Evolutionary conservation across 2,113 vertebrate genomes (phyloP).

Genomic region (Circaetus gallicus): DNA sequence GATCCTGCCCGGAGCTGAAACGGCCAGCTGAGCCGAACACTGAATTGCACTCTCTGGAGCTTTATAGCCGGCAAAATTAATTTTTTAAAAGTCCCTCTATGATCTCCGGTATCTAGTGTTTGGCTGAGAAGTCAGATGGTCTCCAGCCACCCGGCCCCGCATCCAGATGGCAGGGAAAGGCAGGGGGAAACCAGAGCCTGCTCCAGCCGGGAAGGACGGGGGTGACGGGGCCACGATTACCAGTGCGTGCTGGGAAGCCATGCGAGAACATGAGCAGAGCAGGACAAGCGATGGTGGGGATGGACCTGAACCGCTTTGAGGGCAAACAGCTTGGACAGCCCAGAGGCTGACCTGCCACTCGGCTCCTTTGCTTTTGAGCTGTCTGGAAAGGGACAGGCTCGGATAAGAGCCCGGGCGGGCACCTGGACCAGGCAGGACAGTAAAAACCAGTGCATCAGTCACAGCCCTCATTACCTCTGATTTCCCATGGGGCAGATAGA

Average conservation of each 20-base stretch:
- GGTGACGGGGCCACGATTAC: background rate
- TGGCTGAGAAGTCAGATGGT: slow-evolving; percentile 3
- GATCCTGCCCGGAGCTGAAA: accelerated
- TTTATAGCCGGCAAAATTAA: background rate
- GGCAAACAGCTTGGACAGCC: background rate
- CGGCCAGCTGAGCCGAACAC: background rate
- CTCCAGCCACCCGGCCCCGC: background rate
- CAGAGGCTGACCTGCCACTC: background rate
- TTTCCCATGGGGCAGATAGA: background rate
- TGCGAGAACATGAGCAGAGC: accelerated
- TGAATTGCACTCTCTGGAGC: background rate
- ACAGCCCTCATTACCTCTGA: background rate
- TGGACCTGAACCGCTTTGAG: accelerated
- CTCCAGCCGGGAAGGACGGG: background rate
- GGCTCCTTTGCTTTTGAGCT: background rate
- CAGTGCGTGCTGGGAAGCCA: background rate
- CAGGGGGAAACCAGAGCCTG: background rate
- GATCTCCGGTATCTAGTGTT: background rate
- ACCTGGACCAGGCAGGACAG: background rate
- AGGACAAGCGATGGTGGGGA: background rate
- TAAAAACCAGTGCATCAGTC: too few species aligned
- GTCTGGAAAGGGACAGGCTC: background rate
- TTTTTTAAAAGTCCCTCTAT: slow-evolving; percentile 3
- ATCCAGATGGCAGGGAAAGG: background rate
- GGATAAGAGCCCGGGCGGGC: background rate